phyloP scores from a whole-genome alignment of 2,113 vertebrate genomes.

The Capricornis sumatraensis region DNA sequence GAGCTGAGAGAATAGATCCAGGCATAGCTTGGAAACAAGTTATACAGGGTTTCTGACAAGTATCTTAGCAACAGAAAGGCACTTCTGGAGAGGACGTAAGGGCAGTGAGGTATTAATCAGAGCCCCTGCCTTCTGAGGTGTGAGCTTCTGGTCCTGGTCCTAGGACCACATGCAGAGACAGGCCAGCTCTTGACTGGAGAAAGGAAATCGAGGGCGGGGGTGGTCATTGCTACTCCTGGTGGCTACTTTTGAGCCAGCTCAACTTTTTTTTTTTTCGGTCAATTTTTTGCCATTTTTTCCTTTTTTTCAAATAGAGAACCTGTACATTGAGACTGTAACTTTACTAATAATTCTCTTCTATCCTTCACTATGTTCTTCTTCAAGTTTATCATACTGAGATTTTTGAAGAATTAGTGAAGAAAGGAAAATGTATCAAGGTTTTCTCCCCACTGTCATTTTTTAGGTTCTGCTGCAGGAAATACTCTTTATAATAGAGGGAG shows the following conservation, averaged over 20 bases:
- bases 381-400: not conserved
- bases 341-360: not conserved
- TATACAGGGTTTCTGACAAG: not conserved
- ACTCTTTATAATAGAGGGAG: not conserved
- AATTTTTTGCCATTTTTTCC: not conserved
- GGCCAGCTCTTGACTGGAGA: not conserved
- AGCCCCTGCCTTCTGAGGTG: not conserved
- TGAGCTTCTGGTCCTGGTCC: not conserved
- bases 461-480: not conserved
- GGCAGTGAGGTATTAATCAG: not conserved
- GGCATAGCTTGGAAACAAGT: not conserved
- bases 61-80: not conserved
- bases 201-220: rapidly evolving
- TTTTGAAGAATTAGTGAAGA: not conserved
- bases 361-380: not conserved
- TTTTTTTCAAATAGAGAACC: not conserved
- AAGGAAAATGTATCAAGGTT: not conserved
- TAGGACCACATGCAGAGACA: not conserved
- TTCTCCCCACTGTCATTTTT: not conserved
- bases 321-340: not conserved
- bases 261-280: not conserved
- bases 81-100: not conserved
- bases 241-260: not conserved
- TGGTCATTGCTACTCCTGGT: too few species aligned
- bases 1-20: not conserved